Base-by-base conservation (phyloP, 37 sponge, comb jelly and placozoan species). In the Eunapius fragilis region DNA sequence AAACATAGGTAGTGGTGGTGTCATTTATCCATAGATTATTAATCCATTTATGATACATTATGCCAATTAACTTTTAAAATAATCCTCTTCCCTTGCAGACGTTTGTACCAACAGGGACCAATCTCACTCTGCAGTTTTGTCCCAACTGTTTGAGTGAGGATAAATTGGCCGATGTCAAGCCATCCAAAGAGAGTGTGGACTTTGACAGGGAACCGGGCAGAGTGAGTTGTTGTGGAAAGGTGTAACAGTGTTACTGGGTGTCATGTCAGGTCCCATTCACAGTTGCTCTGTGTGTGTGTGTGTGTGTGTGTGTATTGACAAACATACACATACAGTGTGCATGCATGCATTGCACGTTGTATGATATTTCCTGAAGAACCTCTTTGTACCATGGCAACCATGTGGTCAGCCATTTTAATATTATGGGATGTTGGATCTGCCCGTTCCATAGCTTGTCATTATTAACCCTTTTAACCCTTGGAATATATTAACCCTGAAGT, bases 61-160 rank as follows among this genome's bases (percentile, higher is more conserved):
- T n/a, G n/a, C n/a, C n/a, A n/a, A n/a, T n/a, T n/a, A n/a, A n/a
- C n/a, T n/a, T n/a, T n/a, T n/a, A n/a, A n/a, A n/a, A n/a, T n/a
- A n/a, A n/a, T n/a, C n/a, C n/a, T n/a, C n/a, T n/a, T n/a, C n/a
- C n/a, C n/a, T n/a, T n/a, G n/a, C 83, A 97, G 97, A 92, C 97
- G 7, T 97, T 97, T 67, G 80, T 90, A 19, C 38, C 86, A 35
- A 97, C 98, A 0, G 98, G 98, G 0, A 93, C 94, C 31, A 98
- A 98, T 80, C 87, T 98, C 32, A 84, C 87, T n/a, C 89, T 98
- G 25, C 98, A 95, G 75, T 95, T 95, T 70, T 82, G 81, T 36
- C 83, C 90, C 13, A 84, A 68, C 4, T 91, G 82, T 17, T 84
- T 92, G 24, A 77, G 72, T 78, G 93, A 86, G 67, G 93, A 92